phyloP scores from a whole-genome alignment of 1,140 invertebrate species.

The Drosophila virilis region DNA sequence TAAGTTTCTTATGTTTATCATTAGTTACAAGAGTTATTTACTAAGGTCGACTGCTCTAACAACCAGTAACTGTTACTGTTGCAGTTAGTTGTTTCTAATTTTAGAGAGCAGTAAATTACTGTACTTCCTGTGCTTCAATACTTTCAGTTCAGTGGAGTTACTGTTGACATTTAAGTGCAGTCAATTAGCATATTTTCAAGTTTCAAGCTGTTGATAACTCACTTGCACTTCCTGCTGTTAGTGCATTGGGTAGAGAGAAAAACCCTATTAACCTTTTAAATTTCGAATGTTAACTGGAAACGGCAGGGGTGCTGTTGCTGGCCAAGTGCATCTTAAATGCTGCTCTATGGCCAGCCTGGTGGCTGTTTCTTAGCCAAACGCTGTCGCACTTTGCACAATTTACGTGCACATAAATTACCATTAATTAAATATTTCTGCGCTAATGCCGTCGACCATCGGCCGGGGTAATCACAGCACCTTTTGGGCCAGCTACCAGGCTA shows the following conservation, averaged over 20 bases:
- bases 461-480: constrained; percentile 71
- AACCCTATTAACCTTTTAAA: constrained; percentile 76
- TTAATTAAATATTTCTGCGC: constrained; percentile 81
- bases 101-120: neutral
- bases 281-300: constrained; percentile 73
- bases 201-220: constrained; percentile 29
- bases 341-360: constrained; percentile 8
- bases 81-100: neutral
- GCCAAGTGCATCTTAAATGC: constrained; percentile 10
- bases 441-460: constrained; percentile 57
- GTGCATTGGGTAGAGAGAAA: constrained; percentile 50
- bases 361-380: constrained; percentile 21
- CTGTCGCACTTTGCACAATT: constrained; percentile 76
- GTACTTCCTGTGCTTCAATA: neutral
- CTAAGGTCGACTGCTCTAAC: too few species aligned
- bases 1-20: too few species aligned
- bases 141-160: constrained; percentile 16
- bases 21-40: too few species aligned
- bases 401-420: constrained; percentile 81
- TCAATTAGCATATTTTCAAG: constrained; percentile 43
- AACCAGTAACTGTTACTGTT: too few species aligned
- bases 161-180: constrained; percentile 57
- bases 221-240: constrained; percentile 57
- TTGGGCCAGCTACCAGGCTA: constrained; percentile 39
- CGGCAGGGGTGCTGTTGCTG: constrained; percentile 50